Conservation (phyloP, 2,797 vertebrate genomes). For the Phylloscopus collybita region DNA sequence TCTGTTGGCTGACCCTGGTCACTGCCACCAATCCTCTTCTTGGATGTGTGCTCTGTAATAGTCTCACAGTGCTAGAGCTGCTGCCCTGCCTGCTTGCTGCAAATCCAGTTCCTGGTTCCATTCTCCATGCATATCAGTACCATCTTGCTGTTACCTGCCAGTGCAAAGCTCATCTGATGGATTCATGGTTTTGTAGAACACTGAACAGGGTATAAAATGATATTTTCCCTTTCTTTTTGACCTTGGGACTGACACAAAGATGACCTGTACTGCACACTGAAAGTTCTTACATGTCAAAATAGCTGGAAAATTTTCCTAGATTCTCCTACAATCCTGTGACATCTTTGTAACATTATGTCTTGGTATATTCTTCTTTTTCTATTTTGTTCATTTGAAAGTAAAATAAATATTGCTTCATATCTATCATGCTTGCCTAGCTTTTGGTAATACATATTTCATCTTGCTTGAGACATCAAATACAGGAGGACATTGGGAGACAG, state of each 20-base stretch:
- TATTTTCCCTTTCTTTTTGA: neutral
- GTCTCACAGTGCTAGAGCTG: neutral
- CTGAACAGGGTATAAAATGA: neutral
- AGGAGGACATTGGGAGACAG: neutral
- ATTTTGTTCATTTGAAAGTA: neutral
- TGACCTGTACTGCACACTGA: neutral
- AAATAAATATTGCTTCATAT: neutral
- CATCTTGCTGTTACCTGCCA: neutral
- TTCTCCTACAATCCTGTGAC: neutral
- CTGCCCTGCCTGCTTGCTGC: neutral
- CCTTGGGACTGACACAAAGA: neutral
- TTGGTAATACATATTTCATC: neutral
- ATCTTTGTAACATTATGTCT: neutral
- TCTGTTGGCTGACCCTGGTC: neutral
- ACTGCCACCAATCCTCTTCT: neutral
- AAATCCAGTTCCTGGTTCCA: neutral
- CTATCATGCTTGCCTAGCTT: neutral
- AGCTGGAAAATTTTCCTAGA: neutral
- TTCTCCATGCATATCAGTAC: neutral
- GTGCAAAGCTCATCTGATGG: neutral
- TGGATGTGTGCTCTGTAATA: neutral
- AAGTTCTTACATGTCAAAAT: neutral
- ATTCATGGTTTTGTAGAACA: neutral
- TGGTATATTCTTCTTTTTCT: neutral
- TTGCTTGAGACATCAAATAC: neutral